Base-by-base conservation (phyloP, 2,113 vertebrate genomes). In the Aramus guarauna region DNA sequence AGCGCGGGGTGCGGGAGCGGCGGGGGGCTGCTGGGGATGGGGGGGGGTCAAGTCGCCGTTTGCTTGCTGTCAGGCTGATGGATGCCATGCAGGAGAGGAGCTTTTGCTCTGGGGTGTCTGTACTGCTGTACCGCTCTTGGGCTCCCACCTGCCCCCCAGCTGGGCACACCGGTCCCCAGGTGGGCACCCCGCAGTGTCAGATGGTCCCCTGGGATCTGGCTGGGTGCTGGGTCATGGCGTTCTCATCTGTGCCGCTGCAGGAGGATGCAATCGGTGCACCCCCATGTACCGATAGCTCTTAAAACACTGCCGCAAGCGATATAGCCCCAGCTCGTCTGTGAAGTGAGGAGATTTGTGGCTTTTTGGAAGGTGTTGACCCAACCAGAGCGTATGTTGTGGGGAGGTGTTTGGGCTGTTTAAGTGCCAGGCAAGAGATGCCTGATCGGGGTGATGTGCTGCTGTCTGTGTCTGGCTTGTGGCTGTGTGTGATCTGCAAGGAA, bases 371-470 rank as follows among this genome's bases (percentile, higher is more conserved):
- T 34, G 11, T 9, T 27, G 59, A 39, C n/a, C 29, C 15, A 10
- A 0, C 3, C 11, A 5, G 34, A 53, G 66, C 0, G 0, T 50
- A 27, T 16, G 37, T 1, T 13, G 17, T 41, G 69, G 27, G 47
- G 36, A 23, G 18, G 17, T 68, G 39, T 13, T 58, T 58, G 86
- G 71, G n/a, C 50, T 19, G 15, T 52, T 68, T 34, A 50, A n/a
- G 24, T 30, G 32, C 45, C 1, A 11, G 64, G 47, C 21, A 58
- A 50, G 39, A 37, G 26, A 21, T 13, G 43, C 11, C 58, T 43
- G 63, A 3, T 8, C 1, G 3, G 36, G 18, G 6, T 8, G 2
- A 1, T 21, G 56, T 15, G 29, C 37, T 32, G 5, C n/a, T 5
- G 2, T 37, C 60, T 67, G 52, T 1, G 1, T 7, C 12, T 4